Percentiles rank a stretch among this genome's conserved stretches.
phyloP scores from a whole-genome alignment of 2,113 vertebrate species.

The Columba janthina region DNA sequence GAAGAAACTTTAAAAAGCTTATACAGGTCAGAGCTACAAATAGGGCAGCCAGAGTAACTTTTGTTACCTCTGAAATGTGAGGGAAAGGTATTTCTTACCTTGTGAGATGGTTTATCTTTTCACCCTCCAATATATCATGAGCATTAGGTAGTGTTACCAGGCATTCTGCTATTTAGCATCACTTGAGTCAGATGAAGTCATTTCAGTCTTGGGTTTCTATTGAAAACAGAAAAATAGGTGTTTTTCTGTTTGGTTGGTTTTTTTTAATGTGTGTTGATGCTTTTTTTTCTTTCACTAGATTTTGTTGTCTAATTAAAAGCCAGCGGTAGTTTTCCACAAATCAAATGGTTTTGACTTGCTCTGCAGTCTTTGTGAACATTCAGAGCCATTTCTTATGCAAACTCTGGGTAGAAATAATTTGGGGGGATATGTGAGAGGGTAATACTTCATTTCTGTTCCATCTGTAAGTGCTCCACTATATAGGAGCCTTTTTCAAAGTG shows the following conservation, averaged over 20 bases:
- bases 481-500: not conserved
- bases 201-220: not conserved
- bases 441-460: not conserved
- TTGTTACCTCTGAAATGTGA: not conserved
- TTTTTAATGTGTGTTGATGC: not conserved
- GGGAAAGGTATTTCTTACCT: not conserved
- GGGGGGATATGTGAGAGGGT: not conserved
- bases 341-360: not conserved
- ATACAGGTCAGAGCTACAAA: not conserved
- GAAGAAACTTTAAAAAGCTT: not conserved
- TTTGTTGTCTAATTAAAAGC: not conserved
- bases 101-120: not conserved
- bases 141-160: not conserved
- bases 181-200: not conserved
- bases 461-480: not conserved
- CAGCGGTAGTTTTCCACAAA: not conserved
- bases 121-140: not conserved
- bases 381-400: not conserved
- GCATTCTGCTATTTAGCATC: not conserved
- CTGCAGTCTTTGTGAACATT: not conserved
- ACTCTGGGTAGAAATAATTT: not conserved
- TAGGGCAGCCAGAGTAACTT: no score
- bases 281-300: not conserved
- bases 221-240: not conserved
- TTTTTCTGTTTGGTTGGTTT: not conserved